Percentiles rank a stretch among this genome's conserved stretches.
Evolutionary conservation across 2,888 invertebrate genomes (phyloP).

Genomic region (Phalera bucephala): DNA sequence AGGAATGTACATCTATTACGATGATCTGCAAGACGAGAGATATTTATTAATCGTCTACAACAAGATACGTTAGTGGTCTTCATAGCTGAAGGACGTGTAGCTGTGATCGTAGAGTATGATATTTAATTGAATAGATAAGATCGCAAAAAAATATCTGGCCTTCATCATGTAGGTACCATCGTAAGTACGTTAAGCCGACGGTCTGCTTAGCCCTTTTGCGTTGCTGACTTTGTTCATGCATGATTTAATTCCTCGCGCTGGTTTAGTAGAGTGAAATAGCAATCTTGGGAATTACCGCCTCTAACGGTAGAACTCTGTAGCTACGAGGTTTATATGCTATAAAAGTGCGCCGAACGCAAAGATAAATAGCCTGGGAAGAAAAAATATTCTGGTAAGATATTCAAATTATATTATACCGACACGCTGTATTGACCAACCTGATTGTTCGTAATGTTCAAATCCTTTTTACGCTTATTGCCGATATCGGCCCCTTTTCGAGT

Average conservation of each 20-base stretch:
- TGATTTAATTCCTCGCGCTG: neutral
- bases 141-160: constrained; percentile 1
- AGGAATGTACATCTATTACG: neutral
- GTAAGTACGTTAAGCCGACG: neutral
- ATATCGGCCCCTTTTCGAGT: constrained; percentile 32
- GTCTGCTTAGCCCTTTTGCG: neutral
- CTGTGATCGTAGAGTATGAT: constrained; percentile 1
- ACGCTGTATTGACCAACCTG: constrained; percentile 16
- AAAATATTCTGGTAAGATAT: too few relatives aligned
- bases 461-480: constrained; percentile 11
- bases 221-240: neutral
- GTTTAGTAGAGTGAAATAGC: neutral
- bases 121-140: neutral
- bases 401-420: neutral
- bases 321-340: too few relatives aligned
- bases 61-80: neutral
- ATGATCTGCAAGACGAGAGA: neutral
- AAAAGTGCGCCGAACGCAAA: too few relatives aligned
- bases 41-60: neutral
- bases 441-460: constrained; percentile 14
- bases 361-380: too few relatives aligned
- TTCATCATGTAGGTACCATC: neutral
- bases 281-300: too few relatives aligned
- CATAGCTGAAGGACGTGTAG: neutral
- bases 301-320: too few relatives aligned